Base-by-base conservation (phyloP, 2,797 vertebrate genomes). In the Chiroxiphia lanceolata region DNA sequence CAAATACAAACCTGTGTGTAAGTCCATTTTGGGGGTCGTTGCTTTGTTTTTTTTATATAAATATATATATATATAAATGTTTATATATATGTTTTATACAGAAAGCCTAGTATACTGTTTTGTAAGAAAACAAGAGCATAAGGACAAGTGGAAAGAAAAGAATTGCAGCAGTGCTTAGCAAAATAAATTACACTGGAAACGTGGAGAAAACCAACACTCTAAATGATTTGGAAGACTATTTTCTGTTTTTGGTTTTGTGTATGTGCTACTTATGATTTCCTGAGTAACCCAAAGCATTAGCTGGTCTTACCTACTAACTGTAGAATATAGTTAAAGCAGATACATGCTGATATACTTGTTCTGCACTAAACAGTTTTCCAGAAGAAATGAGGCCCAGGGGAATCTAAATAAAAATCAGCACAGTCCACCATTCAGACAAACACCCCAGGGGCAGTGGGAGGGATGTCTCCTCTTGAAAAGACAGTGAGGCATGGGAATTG, bases 11-110 rank as follows among this genome's bases (percentile, higher is more conserved):
- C 21, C 31, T 78, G 53, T 59, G 70, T 87, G 63, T 59, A 87
- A 93, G 44, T 68, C 77, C 65, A 83, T 89, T 92, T 42, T 23
- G 48, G 70, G 86, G 83, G 83, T 65, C 13, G 1, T 88, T 96
- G 70, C 83, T 91, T 90, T 91, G 42, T 14, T 83, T 83, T 54
- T 65, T 3, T 85, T 84, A 81, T 93, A 89, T 93, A 91, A 93
- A 94, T 92, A 94, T 83, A 93, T 89, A 95, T 84, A 95, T 95
- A 94, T 69, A 93, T 5, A 95, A 47, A 94, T 96, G 93, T 95
- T 94, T 96, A 96, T 96, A 93, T 94, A 60, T 93, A 82, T 94
- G 87, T 96, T 93, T 95, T 95, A 95, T 96, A 95, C 94, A 92
- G 84, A 95, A 86, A 95, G 82, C 83, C 68, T 92, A 87, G 92